phyloP scores from a whole-genome alignment of 2,888 invertebrate species.

The Xanthia icteritia region DNA sequence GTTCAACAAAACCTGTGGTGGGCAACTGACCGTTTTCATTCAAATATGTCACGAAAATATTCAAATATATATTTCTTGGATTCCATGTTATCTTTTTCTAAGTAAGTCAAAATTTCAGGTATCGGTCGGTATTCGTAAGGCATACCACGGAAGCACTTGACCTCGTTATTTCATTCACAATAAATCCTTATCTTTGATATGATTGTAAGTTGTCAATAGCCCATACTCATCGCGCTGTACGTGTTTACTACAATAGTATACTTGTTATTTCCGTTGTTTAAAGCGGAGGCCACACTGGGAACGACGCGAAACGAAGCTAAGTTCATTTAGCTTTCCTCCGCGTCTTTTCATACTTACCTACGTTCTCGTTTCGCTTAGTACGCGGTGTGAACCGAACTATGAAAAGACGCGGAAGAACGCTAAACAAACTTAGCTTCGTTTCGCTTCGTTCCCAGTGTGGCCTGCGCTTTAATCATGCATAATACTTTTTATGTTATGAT shows the following conservation, averaged over 20 bases:
- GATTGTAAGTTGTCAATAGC: conserved; percentile 41
- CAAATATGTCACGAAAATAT: conserved; percentile 2
- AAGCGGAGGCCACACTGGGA: too few species aligned
- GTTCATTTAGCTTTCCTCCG: too few species aligned
- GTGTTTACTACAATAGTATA: background rate
- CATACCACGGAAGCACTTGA: conserved; percentile 32
- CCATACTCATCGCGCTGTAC: conserved; percentile 6
- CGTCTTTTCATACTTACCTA: too few species aligned
- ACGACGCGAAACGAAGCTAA: too few species aligned
- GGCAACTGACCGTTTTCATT: too few species aligned
- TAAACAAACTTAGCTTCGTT: too few species aligned
- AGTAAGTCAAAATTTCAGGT: conserved; percentile 8
- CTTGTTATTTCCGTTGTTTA: background rate
- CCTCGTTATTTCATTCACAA: conserved; percentile 44
- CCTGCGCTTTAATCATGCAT: background rate
- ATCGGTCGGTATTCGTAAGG: conserved; percentile 16
- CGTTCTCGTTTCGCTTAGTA: too few species aligned
- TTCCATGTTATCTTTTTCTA: conserved; percentile 15
- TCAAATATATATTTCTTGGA: conserved; percentile 5
- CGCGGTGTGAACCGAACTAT: too few species aligned
- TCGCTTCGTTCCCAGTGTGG: too few species aligned
- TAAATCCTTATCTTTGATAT: conserved; percentile 31
- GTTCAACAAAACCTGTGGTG: too few species aligned
- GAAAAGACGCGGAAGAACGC: too few species aligned
- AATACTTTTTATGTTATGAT: background rate